Conservation (phyloP, 2,888 invertebrate genomes). For the Cheilosia impressa region DNA sequence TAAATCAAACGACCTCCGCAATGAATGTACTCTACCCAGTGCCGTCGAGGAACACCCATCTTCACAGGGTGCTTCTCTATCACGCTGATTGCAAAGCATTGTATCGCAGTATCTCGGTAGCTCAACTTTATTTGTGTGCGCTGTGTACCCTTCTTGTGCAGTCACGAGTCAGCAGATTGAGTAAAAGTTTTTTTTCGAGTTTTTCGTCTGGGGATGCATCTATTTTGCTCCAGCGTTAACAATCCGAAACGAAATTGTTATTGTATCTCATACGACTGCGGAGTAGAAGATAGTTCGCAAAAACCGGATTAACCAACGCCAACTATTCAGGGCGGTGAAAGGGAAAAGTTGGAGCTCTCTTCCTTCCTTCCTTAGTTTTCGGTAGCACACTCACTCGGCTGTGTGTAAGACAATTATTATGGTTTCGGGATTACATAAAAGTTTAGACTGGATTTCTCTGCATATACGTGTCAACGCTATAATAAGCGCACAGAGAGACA, state of each 20-base stretch:
- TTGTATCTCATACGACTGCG: constrained; percentile 8
- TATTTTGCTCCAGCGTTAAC: constrained; percentile 13
- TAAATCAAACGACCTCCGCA: constrained; percentile 70
- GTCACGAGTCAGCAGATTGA: constrained; percentile 70
- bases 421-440: constrained; percentile 72
- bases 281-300: constrained; percentile 47
- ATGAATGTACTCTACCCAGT: constrained; percentile 49
- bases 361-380: constrained; percentile 10
- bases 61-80: constrained; percentile 33
- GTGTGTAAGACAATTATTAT: constrained; percentile 71
- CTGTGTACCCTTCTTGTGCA: constrained; percentile 40
- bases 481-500: constrained; percentile 55
- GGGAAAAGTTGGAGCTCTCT: constrained; percentile 36
- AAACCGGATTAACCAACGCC: constrained; percentile 68
- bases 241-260: constrained; percentile 41
- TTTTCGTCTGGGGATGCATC: constrained; percentile 35
- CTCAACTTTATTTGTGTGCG: constrained; percentile 7
- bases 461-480: constrained; percentile 67
- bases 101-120: constrained; percentile 31
- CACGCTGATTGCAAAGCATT: constrained; percentile 64
- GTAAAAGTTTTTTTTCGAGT: constrained; percentile 56
- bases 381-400: constrained; percentile 7
- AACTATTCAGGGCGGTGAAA: constrained; percentile 43
- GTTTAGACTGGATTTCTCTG: constrained; percentile 58
- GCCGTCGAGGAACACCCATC: constrained; percentile 57